Evolutionary conservation across 2,113 vertebrate species (phyloP).

Genomic region (Podiceps cristatus): DNA sequence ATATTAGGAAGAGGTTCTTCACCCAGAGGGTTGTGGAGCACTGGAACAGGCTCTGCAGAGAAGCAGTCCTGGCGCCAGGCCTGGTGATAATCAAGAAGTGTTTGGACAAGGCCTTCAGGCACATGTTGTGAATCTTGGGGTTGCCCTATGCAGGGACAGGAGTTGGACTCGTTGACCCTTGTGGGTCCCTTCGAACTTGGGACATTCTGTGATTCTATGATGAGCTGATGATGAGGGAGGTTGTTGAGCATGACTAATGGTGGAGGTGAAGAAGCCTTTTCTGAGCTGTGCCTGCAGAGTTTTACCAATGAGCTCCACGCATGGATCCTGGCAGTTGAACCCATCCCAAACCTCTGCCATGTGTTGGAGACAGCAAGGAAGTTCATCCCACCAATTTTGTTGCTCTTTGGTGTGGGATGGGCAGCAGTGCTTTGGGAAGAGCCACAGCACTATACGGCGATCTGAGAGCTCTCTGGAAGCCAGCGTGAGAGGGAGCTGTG

Average conservation of each 20-base stretch:
- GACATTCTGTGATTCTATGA: no score
- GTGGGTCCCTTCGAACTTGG: no score
- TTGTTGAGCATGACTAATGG: background rate
- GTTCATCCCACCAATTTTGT: background rate
- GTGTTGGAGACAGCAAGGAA: background rate
- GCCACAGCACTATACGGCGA: no score
- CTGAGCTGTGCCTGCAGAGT: background rate
- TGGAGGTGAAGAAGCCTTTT: background rate
- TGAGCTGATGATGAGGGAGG: background rate
- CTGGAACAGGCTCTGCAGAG: no score
- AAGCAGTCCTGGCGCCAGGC: no score
- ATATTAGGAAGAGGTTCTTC: no score
- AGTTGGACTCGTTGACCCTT: no score
- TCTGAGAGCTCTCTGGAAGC: accelerated
- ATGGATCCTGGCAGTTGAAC: background rate
- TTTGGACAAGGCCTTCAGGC: no score
- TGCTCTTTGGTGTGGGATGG: background rate
- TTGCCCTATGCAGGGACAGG: no score
- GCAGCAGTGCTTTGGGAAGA: background rate
- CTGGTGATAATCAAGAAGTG: no score
- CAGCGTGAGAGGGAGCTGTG: background rate
- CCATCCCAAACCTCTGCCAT: accelerated
- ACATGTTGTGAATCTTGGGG: no score
- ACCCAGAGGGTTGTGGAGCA: no score
- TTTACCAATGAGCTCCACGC: background rate